phyloP scores from a whole-genome alignment of 2,888 invertebrate species.

The Bugulina stolonifera region DNA sequence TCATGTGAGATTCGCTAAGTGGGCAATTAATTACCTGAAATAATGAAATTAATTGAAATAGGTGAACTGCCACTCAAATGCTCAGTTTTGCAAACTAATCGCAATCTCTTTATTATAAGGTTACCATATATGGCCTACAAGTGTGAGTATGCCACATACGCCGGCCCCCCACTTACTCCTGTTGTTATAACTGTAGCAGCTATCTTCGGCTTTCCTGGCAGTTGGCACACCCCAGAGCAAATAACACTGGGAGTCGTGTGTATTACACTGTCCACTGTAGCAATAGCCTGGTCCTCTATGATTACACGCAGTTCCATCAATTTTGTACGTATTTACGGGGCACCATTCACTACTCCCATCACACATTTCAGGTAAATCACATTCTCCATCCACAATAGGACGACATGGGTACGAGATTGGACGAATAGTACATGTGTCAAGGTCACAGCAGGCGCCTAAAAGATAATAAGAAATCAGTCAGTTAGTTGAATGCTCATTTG shows the following conservation, averaged over 20 bases:
- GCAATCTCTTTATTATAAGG: too few relatives aligned
- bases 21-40: too few relatives aligned
- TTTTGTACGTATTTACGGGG: constrained; percentile 80
- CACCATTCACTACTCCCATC: constrained; percentile 89
- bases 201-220: constrained; percentile 62
- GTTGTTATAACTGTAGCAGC: constrained; percentile 71
- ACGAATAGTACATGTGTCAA: constrained; percentile 58
- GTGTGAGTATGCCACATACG: too few relatives aligned
- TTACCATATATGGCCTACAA: too few relatives aligned
- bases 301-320: constrained; percentile 76
- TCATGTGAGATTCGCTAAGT: too few relatives aligned
- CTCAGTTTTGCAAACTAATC: too few relatives aligned
- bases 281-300: constrained; percentile 71
- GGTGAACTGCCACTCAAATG: too few relatives aligned
- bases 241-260: constrained; percentile 83
- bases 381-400: constrained; percentile 69
- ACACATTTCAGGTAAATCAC: constrained; percentile 93
- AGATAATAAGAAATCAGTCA: too few relatives aligned
- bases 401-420: constrained; percentile 75
- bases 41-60: too few relatives aligned
- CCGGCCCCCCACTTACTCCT: neutral
- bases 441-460: constrained; percentile 37
- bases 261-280: constrained; percentile 79
- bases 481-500: too few relatives aligned
- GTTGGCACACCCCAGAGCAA: constrained; percentile 74